Evolutionary conservation across 2,797 vertebrate genomes (phyloP), one percentile per base, ranked within the genome.

Genomic region (Bovichtus diacanthus): DNA sequence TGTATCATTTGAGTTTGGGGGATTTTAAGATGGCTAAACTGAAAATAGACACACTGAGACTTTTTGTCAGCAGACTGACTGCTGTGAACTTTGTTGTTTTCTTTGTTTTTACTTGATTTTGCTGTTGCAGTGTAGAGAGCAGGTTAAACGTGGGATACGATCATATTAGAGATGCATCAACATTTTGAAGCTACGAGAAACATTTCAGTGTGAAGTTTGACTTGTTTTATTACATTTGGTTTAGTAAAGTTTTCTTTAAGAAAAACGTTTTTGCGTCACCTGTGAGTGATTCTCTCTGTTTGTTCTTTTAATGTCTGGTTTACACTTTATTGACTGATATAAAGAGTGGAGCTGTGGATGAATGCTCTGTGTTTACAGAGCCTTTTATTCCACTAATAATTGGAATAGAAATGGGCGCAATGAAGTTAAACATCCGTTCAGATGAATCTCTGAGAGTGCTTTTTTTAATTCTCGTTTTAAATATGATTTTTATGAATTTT

Each of bases 201-300:
- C 62, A 55, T 46, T 25, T 54, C 44, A 64, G 25, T 77, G 39
- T 74, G 25, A 41, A 53, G 12, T 81, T 59, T 63, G 51, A 54
- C 29, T 58, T 77, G 43, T 89, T 82, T 79, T 73, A 41, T 74
- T 41, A 62, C 34, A 65, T 65, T 53, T 68, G 36, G 19, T 82
- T 81, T 23, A 85, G 84, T 90, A 82, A 87, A 90, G 74, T 78
- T 67, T 74, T 69, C 46, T 47, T 58, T 7, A n/a, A n/a, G n/a
- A n/a, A n/a, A n/a, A n/a, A n/a, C n/a, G n/a, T n/a, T 61, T 68
- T 46, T 77, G 21, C 21, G 29, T 63, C 53, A 50, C 31, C 21
- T 74, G 38, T 75, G 51, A 76, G 15, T 63, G 44, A 56, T 50
- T 67, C 43, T 23, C 13, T 60, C 18, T 56, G n/a, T 75, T 49